phyloP scores from a whole-genome alignment of 2,797 vertebrate genomes.

The Podargus strigoides region DNA sequence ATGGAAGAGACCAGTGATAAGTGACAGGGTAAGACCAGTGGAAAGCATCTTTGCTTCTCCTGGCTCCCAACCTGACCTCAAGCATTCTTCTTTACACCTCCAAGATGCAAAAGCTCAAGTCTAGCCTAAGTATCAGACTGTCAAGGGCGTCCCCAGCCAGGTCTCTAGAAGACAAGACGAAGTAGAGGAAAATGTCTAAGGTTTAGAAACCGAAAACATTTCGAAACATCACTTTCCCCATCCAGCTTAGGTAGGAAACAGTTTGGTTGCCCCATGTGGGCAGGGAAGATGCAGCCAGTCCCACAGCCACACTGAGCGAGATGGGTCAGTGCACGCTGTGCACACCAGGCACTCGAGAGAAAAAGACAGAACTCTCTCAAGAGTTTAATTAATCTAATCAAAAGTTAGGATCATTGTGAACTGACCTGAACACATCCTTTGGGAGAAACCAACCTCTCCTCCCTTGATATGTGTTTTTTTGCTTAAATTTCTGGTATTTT shows the following conservation, averaged over 20 bases:
- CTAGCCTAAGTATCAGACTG: background rate
- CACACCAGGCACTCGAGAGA: background rate
- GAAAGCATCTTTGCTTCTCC: background rate
- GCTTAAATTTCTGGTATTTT: background rate
- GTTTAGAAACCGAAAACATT: background rate
- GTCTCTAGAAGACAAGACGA: background rate
- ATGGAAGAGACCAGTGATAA: background rate
- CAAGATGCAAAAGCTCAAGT: background rate
- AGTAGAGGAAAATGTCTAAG: background rate
- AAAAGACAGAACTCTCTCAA: background rate
- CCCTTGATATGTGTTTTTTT: background rate
- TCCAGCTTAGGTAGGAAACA: background rate
- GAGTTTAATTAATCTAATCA: background rate
- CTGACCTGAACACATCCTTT: background rate
- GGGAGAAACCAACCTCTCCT: background rate
- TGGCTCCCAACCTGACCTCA: background rate
- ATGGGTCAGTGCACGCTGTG: background rate
- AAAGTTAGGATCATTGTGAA: background rate
- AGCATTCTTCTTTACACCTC: background rate
- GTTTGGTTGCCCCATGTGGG: background rate
- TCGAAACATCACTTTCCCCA: background rate
- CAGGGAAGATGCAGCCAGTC: background rate
- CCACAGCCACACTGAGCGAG: rapidly evolving
- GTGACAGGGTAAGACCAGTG: rapidly evolving
- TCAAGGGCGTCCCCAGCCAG: background rate